A percentile compares a stretch with the other conserved stretches of the same genome.
Conservation (phyloP, 1,140 invertebrate species). For the Heliconius congener region DNA sequence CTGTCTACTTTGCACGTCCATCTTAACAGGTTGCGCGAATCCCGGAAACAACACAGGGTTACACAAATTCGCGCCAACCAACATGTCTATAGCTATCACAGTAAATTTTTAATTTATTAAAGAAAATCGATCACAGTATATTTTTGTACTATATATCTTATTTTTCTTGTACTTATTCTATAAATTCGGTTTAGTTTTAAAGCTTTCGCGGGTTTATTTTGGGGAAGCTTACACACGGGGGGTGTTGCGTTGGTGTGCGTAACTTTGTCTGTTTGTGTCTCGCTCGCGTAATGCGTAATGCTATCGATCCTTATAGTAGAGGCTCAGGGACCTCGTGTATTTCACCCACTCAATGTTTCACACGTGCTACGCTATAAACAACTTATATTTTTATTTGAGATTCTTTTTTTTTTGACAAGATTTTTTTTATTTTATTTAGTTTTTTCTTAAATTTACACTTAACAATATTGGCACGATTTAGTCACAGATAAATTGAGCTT, state of each 20-base stretch:
- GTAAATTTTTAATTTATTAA: neutral
- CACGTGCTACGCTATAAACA: slow-evolving; percentile 55
- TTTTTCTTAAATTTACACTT: slow-evolving; percentile 43
- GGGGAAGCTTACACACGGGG: slow-evolving; percentile 50
- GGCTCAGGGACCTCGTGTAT: slow-evolving; percentile 52
- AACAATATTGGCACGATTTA: slow-evolving; percentile 58
- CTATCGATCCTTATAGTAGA: slow-evolving; percentile 78
- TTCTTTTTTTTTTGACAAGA: slow-evolving; percentile 16
- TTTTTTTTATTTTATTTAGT: slow-evolving; percentile 41
- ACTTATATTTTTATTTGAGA: slow-evolving; percentile 37
- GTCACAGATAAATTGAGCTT: slow-evolving; percentile 49
- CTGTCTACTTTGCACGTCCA: slow-evolving; percentile 27
- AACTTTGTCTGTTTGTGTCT: slow-evolving; percentile 61
- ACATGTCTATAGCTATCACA: slow-evolving; percentile 53
- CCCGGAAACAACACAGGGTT: slow-evolving; percentile 64
- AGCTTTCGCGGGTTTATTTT: slow-evolving; percentile 72
- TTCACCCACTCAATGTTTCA: slow-evolving; percentile 54
- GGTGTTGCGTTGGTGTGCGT: slow-evolving; percentile 57
- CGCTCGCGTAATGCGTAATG: slow-evolving; percentile 76
- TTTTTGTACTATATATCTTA: slow-evolving; percentile 64
- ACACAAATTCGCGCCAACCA: slow-evolving; percentile 67
- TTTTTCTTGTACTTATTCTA: slow-evolving; percentile 55
- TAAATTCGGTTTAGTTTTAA: slow-evolving; percentile 79
- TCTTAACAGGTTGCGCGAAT: slow-evolving; percentile 54
- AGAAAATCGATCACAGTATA: slow-evolving; percentile 32